A percentile compares a stretch with the other conserved stretches of the same genome.
phyloP scores from a whole-genome alignment of 2,888 invertebrate species.

The Dioctria rufipes region DNA sequence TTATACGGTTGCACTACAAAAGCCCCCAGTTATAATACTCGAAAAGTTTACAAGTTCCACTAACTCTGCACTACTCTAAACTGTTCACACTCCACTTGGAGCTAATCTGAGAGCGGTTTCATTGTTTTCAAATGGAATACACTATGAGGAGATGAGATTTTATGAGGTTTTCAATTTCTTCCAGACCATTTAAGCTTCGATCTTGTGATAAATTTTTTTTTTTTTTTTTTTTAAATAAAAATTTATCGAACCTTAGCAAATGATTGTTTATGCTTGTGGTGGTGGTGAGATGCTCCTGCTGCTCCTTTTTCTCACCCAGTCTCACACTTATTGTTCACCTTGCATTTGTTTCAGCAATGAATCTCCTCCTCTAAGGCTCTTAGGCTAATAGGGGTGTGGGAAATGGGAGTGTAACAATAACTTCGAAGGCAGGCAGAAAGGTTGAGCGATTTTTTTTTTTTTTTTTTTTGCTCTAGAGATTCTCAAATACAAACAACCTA shows the following conservation, averaged over 20 bases:
- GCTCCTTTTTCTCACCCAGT: background rate
- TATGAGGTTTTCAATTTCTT: conserved; percentile 46
- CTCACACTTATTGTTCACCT: no score
- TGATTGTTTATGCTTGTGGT: background rate
- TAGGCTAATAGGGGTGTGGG: background rate
- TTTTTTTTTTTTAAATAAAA: conserved; percentile 35
- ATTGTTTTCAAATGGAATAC: background rate
- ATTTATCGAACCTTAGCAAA: conserved; percentile 27
- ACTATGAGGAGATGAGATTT: conserved; percentile 31
- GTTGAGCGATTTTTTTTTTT: background rate
- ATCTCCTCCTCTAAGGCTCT: no score
- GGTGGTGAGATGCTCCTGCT: background rate
- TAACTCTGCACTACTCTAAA: background rate
- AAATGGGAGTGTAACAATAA: background rate
- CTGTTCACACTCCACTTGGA: conserved; percentile 42
- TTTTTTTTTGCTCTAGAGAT: background rate
- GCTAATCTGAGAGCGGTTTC: conserved; percentile 37
- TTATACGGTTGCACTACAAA: background rate
- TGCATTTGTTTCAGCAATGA: no score
- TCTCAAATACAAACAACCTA: background rate
- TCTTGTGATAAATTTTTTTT: conserved; percentile 33
- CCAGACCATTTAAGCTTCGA: conserved; percentile 38
- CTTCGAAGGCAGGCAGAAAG: background rate
- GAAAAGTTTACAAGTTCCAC: conserved; percentile 44
- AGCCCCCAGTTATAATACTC: conserved; percentile 16